Conservation (phyloP, 2,113 vertebrate genomes). For the Thermophis baileyi region DNA sequence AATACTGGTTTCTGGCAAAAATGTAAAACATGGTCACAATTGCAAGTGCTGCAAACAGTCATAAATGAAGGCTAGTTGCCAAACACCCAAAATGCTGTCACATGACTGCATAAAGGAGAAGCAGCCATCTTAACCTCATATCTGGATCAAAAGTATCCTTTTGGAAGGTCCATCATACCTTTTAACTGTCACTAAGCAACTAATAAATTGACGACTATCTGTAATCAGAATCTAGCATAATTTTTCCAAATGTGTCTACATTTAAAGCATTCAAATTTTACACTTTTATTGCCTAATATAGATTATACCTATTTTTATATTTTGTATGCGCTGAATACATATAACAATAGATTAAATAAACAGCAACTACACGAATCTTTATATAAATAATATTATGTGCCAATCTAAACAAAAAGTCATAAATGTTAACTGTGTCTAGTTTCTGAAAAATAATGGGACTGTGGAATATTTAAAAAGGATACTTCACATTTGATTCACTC, state of each 20-base stretch:
- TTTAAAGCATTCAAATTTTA: background rate
- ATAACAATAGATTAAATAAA: background rate
- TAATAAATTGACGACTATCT: too few species aligned
- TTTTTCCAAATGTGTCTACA: background rate
- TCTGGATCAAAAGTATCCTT: too few species aligned
- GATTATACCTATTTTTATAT: background rate
- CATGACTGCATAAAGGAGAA: too few species aligned
- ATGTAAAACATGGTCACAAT: too few species aligned
- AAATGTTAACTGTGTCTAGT: background rate
- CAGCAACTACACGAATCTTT: background rate
- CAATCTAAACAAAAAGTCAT: background rate
- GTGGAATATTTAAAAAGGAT: background rate
- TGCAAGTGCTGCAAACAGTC: too few species aligned
- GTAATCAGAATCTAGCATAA: background rate
- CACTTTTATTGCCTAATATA: background rate
- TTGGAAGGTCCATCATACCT: too few species aligned
- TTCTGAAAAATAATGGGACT: background rate
- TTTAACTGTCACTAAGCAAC: too few species aligned
- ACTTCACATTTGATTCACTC: background rate
- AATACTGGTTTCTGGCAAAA: too few species aligned
- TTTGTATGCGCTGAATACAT: background rate
- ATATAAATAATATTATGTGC: background rate
- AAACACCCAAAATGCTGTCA: too few species aligned
- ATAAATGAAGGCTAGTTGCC: too few species aligned
- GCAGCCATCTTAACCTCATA: too few species aligned